Conservation (phyloP, 1,140 invertebrate species). For the Scaptomyza pallida region DNA sequence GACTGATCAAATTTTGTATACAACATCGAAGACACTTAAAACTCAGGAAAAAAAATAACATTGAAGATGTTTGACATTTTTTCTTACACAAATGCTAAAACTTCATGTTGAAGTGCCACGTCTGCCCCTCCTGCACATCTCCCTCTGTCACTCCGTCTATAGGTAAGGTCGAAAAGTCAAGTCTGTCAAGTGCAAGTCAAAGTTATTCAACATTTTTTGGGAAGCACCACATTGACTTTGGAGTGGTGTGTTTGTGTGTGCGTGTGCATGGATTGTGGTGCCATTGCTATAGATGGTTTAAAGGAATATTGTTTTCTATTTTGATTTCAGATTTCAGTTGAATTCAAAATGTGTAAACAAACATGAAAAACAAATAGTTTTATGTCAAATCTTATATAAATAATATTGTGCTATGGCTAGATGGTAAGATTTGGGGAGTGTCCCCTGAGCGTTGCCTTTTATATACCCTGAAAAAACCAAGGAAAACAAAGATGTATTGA, state of each 20-base stretch:
- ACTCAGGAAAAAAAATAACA: not conserved
- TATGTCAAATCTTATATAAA: no score
- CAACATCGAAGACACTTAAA: not conserved
- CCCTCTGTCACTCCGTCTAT: not conserved
- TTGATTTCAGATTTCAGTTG: not conserved
- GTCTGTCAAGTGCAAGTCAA: slow-evolving; percentile 1
- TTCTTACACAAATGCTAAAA: not conserved
- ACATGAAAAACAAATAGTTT: no score
- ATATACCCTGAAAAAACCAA: no score
- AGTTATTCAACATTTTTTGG: not conserved
- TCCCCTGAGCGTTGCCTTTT: no score
- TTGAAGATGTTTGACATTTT: slow-evolving; percentile 1
- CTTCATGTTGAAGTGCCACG: not conserved
- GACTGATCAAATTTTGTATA: not conserved
- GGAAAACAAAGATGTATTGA: no score
- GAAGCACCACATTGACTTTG: not conserved
- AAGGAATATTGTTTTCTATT: not conserved
- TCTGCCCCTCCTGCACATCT: no score
- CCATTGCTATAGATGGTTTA: not conserved
- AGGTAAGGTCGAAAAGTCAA: not conserved
- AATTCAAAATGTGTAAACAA: not conserved
- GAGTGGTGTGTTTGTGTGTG: not conserved
- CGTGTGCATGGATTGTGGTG: not conserved
- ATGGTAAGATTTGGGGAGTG: no score
- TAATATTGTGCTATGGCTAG: no score